phyloP scores from a whole-genome alignment of 2,113 vertebrate genomes.

The Myrmophylax atrothorax region DNA sequence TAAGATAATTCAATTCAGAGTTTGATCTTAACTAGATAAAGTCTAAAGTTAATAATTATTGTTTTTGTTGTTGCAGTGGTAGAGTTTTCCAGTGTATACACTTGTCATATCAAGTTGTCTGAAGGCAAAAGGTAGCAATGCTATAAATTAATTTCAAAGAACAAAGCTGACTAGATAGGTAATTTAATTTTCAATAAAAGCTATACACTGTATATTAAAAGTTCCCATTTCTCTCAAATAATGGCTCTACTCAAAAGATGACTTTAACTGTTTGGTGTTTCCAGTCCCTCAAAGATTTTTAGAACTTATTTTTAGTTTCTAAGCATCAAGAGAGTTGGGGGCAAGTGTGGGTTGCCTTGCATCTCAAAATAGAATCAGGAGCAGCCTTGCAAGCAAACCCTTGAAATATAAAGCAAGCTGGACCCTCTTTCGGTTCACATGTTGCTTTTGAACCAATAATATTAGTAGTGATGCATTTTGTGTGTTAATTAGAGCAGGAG shows the following conservation, averaged over 20 bases:
- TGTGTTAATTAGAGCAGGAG: background rate
- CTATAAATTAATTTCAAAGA: background rate
- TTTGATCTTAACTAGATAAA: slow-evolving; percentile 52
- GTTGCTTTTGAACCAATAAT: background rate
- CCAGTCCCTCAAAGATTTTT: background rate
- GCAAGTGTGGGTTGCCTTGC: background rate
- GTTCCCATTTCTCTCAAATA: background rate
- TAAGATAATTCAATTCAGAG: slow-evolving; percentile 54
- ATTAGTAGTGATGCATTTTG: background rate
- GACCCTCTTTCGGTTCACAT: background rate
- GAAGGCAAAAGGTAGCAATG: background rate
- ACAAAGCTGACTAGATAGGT: background rate
- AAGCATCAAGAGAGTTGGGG: background rate
- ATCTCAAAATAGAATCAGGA: background rate
- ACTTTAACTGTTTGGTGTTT: background rate
- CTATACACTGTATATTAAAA: background rate
- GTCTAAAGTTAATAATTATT: slow-evolving; percentile 12
- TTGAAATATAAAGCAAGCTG: background rate
- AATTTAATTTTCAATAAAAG: background rate
- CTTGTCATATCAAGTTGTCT: background rate
- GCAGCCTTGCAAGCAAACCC: background rate
- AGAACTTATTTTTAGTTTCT: background rate
- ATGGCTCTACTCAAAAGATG: background rate
- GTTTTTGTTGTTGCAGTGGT: slow-evolving; percentile 9
- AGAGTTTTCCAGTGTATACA: background rate